Conservation (phyloP, 2,797 vertebrate genomes). For the Phalloptychus januarius region DNA sequence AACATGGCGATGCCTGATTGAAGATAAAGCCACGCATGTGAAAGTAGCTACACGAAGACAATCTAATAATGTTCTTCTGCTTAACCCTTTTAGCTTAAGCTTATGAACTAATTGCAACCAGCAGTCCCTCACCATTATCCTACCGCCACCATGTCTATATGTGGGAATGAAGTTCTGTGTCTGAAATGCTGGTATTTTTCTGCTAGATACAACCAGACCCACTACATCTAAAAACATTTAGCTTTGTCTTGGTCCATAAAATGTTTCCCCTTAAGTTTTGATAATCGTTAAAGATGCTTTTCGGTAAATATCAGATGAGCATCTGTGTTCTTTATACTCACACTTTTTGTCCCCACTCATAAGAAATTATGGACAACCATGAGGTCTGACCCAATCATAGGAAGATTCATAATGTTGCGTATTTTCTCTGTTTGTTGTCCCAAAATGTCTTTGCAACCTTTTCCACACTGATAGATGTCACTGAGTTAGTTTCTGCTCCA, state of each 20-base stretch:
- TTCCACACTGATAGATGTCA: neutral
- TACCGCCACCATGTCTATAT: neutral
- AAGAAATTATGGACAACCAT: neutral
- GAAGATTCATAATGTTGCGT: neutral
- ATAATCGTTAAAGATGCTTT: neutral
- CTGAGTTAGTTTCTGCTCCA: neutral
- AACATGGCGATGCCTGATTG: slow-evolving; percentile 89
- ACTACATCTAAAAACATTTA: neutral
- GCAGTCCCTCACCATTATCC: neutral
- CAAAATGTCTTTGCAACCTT: neutral
- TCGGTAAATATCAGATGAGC: neutral
- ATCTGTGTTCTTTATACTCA: neutral
- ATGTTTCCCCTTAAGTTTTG: neutral
- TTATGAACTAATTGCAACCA: neutral
- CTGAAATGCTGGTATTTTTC: neutral
- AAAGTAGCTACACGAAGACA: neutral
- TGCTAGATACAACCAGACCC: neutral
- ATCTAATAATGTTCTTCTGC: neutral
- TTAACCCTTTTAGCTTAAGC: neutral
- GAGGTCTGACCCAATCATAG: neutral
- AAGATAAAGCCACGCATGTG: neutral
- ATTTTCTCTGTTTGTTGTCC: neutral
- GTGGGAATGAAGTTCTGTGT: neutral
- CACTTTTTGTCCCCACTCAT: too few relatives aligned
- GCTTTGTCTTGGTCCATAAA: neutral